Evolutionary conservation across 2,113 vertebrate species (phyloP), one percentile per base, ranked within the genome.

Genomic region (Tor tambroides): DNA sequence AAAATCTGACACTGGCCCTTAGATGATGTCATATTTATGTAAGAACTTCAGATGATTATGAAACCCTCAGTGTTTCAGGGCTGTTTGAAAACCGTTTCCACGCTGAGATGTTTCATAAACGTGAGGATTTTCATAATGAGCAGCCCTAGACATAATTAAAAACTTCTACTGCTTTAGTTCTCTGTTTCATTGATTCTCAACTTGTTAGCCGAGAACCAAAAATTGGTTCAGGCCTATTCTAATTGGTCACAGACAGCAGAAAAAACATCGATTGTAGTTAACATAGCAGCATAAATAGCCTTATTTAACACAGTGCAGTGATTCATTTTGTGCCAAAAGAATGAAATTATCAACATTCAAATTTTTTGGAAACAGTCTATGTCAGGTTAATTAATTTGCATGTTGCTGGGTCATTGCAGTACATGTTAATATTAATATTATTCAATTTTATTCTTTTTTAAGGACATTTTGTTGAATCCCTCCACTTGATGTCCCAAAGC

Each of bases 61-160:
- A 86, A 89, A 69, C 35, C 79, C 83, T 79, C 67, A 38, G 38
- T 21, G 12, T 59, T 87, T 89, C 72, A 86, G 46, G 28, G 56
- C 56, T 32, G n/a, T 85, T 61, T 72, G 28, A 30, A 38, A 80
- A 63, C 61, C 11, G 10, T 74, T 59, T 85, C 35, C 19, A 35
- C 43, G 7, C 76, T 81, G 26, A 54, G 32, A 54, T 61, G 61
- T 86, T 14, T 69, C 21, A 41, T 38, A 21, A 19, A 21, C 3
- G 19, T 32, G 9, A 46, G 23, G 23, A 46, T 75, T 46, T 38
- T 75, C 10, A 54, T 51, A 78, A 30, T 17, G 23, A 78, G 46
- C 7, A 21, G 26, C 5, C 3, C 19, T 46, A 17, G 49, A 46
- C 4, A 46, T 75, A 41, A 56, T 54, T 51, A 17, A 69, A 32